These are phyloP conservation scores for Drosophila parabipectinata DNA, from an alignment of 1,140 invertebrate species.

Conservation along the genomic window DNA sequence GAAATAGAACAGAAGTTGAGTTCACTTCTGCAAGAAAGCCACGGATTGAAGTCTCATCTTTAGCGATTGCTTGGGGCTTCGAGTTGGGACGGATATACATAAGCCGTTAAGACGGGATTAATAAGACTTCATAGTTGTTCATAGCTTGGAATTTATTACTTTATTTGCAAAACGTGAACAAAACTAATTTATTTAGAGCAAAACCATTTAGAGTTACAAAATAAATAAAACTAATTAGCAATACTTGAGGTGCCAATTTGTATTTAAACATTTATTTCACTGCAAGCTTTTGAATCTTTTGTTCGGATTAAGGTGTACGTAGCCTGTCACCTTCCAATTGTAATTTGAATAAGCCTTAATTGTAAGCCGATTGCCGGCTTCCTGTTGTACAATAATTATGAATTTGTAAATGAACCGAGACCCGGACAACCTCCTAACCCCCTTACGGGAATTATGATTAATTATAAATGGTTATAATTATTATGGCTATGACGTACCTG, in stretches of 20 bases:
- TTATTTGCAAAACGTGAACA: background rate
- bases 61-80: conserved; percentile 20
- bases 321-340: conserved; percentile 19
- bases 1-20: conserved; percentile 35
- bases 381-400: conserved; percentile 27
- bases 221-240: conserved; percentile 21
- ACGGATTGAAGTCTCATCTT: conserved; percentile 21
- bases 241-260: conserved; percentile 1
- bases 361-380: conserved; percentile 17
- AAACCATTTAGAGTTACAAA: conserved; percentile 2
- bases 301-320: conserved; percentile 18
- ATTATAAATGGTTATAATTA: background rate
- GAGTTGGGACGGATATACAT: conserved; percentile 4
- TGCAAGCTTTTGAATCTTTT: conserved; percentile 9
- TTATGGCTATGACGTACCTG: conserved; percentile 57
- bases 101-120: conserved; percentile 19
- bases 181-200: no score
- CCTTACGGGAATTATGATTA: background rate
- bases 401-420: conserved; percentile 9
- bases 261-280: background rate
- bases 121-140: background rate
- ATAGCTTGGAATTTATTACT: background rate
- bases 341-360: conserved; percentile 22
- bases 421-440: conserved; percentile 18
- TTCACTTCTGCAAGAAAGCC: conserved; percentile 37